Conservation (phyloP, 1,140 invertebrate species). For the Sarcophaga peregrina region DNA sequence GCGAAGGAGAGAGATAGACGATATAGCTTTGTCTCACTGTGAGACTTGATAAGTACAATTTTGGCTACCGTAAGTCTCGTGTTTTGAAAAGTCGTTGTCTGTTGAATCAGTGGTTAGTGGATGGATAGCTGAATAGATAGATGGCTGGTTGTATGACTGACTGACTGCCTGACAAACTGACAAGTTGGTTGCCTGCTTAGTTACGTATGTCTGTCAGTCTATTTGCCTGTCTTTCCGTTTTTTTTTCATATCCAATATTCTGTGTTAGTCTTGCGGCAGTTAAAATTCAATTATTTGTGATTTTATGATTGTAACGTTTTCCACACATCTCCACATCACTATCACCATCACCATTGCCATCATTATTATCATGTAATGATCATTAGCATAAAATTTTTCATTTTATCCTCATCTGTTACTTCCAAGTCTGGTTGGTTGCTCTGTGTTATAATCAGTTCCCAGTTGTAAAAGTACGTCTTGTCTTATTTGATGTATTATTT, state of each 20-base stretch:
- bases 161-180: not conserved
- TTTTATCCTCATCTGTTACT: not conserved
- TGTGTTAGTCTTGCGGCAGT: conserved; percentile 9
- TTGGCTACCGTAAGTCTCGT: conserved; percentile 23
- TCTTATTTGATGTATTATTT: not conserved
- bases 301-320: conserved; percentile 12
- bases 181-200: not conserved
- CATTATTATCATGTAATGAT: not conserved
- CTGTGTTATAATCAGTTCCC: not conserved
- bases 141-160: not conserved
- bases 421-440: not conserved
- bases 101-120: conserved; percentile 1
- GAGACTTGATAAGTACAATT: conserved; percentile 14
- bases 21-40: not conserved
- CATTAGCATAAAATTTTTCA: not conserved
- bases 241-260: not conserved
- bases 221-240: not conserved
- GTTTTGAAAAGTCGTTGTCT: conserved; percentile 18
- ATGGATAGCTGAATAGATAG: not conserved
- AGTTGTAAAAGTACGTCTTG: not conserved
- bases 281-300: conserved; percentile 20
- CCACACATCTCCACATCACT: not conserved
- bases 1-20: no score
- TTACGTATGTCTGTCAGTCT: not conserved
- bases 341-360: not conserved